Conservation (phyloP, 30 jellyfish, hydroid and myxozoan genomes). For the Sanderia malayensis region DNA sequence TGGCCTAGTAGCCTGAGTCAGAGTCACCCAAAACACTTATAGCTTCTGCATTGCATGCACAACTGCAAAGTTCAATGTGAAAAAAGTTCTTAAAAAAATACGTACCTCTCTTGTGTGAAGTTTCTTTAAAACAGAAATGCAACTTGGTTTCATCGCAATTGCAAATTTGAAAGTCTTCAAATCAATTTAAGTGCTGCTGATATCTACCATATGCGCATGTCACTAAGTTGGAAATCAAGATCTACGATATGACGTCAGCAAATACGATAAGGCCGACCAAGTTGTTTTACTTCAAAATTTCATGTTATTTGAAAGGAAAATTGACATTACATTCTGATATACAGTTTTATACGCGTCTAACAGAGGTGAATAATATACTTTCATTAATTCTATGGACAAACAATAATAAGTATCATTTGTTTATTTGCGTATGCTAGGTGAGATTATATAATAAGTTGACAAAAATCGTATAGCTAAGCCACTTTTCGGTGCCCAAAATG, state of each 20-base stretch:
- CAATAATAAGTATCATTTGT: no score
- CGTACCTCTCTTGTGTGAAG: slow-evolving; percentile 3
- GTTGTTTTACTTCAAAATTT: no score
- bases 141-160: slow-evolving; percentile 3
- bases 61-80: background rate
- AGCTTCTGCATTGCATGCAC: background rate
- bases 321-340: background rate
- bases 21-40: background rate
- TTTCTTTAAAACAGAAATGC: slow-evolving; percentile 2
- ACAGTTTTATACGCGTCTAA: no score
- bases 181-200: background rate
- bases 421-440: no score
- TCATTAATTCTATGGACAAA: no score
- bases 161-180: background rate
- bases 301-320: background rate
- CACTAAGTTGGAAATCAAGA: background rate
- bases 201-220: background rate
- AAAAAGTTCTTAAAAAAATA: background rate
- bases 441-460: no score
- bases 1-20: background rate
- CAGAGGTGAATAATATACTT: no score
- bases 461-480: no score
- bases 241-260: background rate
- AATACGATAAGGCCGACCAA: background rate
- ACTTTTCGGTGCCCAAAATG: no score